phyloP scores from a whole-genome alignment of 1,140 invertebrate species.

The Bemisia tabaci region DNA sequence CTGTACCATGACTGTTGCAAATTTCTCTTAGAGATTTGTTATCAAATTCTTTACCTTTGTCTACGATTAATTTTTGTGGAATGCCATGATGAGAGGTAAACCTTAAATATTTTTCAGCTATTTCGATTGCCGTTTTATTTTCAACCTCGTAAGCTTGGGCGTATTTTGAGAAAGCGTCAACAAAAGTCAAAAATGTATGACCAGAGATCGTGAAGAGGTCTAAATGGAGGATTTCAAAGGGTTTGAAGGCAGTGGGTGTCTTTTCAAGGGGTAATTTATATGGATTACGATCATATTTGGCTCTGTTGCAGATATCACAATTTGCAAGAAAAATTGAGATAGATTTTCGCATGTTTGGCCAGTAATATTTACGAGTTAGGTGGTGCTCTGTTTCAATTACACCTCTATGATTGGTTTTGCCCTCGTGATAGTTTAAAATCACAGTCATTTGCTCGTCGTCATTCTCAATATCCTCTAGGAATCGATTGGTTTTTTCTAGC shows the following conservation, averaged over 20 bases:
- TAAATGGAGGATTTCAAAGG: constrained; percentile 24
- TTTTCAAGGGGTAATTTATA: constrained; percentile 16
- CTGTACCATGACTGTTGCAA: constrained; percentile 17
- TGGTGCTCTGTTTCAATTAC: constrained; percentile 28
- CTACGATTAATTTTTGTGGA: constrained; percentile 18
- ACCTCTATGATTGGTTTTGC: constrained; percentile 27
- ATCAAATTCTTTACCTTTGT: constrained; percentile 21
- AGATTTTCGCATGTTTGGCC: constrained; percentile 26
- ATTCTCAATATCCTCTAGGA: neutral
- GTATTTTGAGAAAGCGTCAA: constrained; percentile 26
- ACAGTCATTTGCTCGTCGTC: neutral
- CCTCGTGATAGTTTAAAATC: constrained; percentile 25
- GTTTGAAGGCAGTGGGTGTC: constrained; percentile 21
- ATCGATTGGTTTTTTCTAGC: too few relatives aligned
- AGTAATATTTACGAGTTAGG: constrained; percentile 27
- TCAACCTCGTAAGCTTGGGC: constrained; percentile 22
- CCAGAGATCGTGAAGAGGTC: constrained; percentile 22
- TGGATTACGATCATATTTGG: constrained; percentile 20
- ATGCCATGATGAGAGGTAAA: constrained; percentile 18
- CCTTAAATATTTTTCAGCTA: constrained; percentile 18
- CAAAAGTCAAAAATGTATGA: constrained; percentile 18
- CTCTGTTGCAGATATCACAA: constrained; percentile 17
- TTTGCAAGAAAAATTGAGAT: constrained; percentile 20
- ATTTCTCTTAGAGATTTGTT: constrained; percentile 21
- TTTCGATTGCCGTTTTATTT: constrained; percentile 11